Evolutionary conservation across 2,113 vertebrate species (phyloP).

Genomic region (Proteles cristata): DNA sequence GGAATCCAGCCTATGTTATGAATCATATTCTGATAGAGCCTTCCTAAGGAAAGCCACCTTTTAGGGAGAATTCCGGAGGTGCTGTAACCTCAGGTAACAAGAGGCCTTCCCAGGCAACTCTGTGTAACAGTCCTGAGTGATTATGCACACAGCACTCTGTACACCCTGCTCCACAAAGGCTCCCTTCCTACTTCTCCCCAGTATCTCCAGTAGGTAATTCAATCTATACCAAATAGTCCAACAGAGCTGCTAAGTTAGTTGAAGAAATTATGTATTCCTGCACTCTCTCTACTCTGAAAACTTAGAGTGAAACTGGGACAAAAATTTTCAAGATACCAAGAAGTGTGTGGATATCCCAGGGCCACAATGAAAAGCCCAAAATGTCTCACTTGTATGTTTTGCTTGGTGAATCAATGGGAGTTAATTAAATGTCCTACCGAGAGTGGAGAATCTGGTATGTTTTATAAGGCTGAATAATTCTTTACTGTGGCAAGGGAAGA

Average conservation of each 20-base stretch:
- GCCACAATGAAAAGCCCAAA: slow-evolving; percentile 3
- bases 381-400: background rate
- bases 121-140: background rate
- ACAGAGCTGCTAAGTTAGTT: background rate
- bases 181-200: background rate
- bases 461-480: slow-evolving; percentile 31
- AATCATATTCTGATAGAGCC: background rate
- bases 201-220: background rate
- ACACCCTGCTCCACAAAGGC: background rate
- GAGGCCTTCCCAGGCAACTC: background rate
- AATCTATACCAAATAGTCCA: background rate
- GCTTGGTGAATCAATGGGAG: slow-evolving; percentile 11
- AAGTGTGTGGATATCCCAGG: background rate
- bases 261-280: slow-evolving; percentile 2
- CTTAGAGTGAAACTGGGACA: background rate
- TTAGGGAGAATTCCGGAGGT: background rate
- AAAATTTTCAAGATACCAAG: slow-evolving; percentile 32
- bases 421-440: slow-evolving; percentile 49
- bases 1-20: background rate
- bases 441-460: background rate
- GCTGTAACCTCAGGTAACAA: background rate
- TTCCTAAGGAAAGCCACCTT: background rate
- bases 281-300: slow-evolving; percentile 19
- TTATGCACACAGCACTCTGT: background rate
- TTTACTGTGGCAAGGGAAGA: background rate